Evolutionary conservation across 2,888 invertebrate genomes (phyloP).

Genomic region (Byasa hedistus): DNA sequence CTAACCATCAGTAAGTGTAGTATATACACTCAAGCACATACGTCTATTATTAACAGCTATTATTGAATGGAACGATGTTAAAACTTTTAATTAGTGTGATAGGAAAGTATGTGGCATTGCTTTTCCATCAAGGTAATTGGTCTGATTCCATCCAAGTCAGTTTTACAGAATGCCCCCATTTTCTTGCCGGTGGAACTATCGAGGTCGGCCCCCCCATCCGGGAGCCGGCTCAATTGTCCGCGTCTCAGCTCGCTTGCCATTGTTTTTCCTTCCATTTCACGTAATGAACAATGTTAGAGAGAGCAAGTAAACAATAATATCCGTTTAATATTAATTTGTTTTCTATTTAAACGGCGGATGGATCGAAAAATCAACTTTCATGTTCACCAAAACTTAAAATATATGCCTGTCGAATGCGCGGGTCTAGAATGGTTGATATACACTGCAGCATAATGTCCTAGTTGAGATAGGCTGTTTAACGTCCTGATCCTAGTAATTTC

Average conservation of each 20-base stretch:
- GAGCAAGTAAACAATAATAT: constrained; percentile 30
- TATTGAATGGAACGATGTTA: background rate
- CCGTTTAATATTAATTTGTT: too few species aligned
- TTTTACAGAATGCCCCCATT: constrained; percentile 22
- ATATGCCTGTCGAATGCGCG: too few species aligned
- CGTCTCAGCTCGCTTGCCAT: constrained; percentile 44
- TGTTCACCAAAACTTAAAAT: too few species aligned
- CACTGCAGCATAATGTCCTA: too few species aligned
- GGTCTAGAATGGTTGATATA: too few species aligned
- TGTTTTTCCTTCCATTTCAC: constrained; percentile 53
- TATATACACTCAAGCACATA: background rate
- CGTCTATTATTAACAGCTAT: background rate
- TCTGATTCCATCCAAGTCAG: constrained; percentile 21
- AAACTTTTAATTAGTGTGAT: background rate
- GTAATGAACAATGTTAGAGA: constrained; percentile 37
- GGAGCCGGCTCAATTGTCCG: constrained; percentile 47
- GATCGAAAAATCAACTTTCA: too few species aligned
- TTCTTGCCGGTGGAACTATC: constrained; percentile 37
- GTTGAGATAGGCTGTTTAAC: too few species aligned
- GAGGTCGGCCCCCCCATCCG: constrained; percentile 45
- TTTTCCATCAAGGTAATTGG: constrained; percentile 25
- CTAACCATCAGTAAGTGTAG: too few species aligned
- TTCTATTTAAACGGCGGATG: too few species aligned
- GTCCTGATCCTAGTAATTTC: too few species aligned
- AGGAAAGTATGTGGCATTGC: background rate